Evolutionary conservation across 2,113 vertebrate species (phyloP), one percentile per base, ranked within the genome.

Genomic region (Bufo bufo): DNA sequence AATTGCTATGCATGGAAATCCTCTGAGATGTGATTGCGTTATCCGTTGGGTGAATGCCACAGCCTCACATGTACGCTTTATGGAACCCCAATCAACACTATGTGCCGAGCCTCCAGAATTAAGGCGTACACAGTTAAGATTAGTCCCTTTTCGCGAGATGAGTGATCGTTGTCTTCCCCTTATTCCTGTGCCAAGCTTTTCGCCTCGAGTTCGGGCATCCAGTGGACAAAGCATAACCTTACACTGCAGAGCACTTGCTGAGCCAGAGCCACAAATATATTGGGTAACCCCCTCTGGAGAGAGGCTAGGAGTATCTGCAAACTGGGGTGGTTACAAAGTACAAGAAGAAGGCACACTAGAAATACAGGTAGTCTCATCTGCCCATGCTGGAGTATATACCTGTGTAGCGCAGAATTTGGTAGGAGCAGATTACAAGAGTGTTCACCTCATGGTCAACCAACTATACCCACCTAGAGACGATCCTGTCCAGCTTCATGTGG

Each of bases 1-100:
- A 93, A 96, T 99, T 91, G 97, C 97, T 90, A 94, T 99, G 91
- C 98, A 99, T 87, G 95, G 96, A 91, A 99, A 99, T 92, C 98
- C 98, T 1, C 95, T 99, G 90, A 97, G 96, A 91, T 99, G 98
- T 0, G 98, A 99, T 94, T 99, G 98, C 17, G 93, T 99, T 89
- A 97, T 99, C 91, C 97, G 97, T 78, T 99, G 98, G 98, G 96
- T 97, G 14, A 96, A 97, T 0, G 91, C 94, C 88, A 94, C 96
- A 0, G 91, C 91, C 10, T 94, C 92, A 86, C 94, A 86, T 6
- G 95, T 99, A 61, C 97, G 98, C 88, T 97, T 99, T 92, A 98
- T 99, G 0, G 97, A 99, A 89, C 98, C 98, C 0, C 97, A 98
- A 92, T 97, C 97, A 56, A 99, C 97, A 0, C 92, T 99, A 12